phyloP scores from a whole-genome alignment of 2,113 vertebrate genomes.

The Scomber japonicus region DNA sequence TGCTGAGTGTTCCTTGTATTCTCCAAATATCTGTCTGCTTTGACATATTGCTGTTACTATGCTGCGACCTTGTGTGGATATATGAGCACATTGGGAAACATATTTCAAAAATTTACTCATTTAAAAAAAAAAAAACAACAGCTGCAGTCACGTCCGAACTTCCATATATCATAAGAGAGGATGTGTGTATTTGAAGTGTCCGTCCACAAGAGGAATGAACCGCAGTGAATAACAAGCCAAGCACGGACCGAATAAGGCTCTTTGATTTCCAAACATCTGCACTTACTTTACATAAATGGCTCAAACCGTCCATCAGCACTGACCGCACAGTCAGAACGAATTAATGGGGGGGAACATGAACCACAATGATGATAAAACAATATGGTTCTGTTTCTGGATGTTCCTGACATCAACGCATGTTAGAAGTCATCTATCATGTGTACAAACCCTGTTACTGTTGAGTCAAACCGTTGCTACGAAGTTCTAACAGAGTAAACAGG shows the following conservation, averaged over 20 bases:
- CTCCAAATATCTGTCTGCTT: too few relatives aligned
- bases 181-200: too few relatives aligned
- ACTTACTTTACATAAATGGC: neutral
- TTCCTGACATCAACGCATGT: neutral
- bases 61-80: too few relatives aligned
- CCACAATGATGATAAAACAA: neutral
- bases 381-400: neutral
- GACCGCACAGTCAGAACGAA: neutral
- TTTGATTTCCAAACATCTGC: slow-evolving; percentile 40
- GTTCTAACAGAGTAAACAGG: neutral
- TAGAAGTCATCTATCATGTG: neutral
- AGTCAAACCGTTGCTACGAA: neutral
- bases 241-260: neutral
- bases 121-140: too few relatives aligned
- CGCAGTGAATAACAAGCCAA: neutral
- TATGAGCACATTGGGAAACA: too few relatives aligned
- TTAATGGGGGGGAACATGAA: neutral
- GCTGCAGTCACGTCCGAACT: too few relatives aligned
- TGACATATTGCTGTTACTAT: too few relatives aligned
- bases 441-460: too few relatives aligned
- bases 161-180: too few relatives aligned
- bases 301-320: neutral
- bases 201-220: neutral
- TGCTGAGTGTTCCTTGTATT: too few relatives aligned
- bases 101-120: too few relatives aligned